Evolutionary conservation across 2,797 vertebrate genomes (phyloP).

Genomic region (Heliangelus exortis): DNA sequence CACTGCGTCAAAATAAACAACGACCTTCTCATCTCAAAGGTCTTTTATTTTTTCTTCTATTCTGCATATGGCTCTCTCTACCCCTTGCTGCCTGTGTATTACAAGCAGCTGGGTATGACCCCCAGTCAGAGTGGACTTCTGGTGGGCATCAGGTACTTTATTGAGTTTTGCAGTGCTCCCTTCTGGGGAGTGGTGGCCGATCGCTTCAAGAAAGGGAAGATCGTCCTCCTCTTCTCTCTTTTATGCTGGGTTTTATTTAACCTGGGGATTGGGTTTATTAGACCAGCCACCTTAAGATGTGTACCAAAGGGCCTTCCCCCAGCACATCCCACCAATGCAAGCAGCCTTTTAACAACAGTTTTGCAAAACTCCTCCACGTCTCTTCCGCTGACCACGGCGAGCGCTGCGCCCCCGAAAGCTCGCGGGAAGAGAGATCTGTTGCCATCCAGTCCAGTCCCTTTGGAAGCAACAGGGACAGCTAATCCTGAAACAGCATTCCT

Average conservation of each 20-base stretch:
- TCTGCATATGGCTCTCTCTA: conserved; percentile 96
- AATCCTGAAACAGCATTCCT: conserved; percentile 2
- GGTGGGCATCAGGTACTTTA: conserved; percentile 97
- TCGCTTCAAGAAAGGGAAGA: conserved; percentile 93
- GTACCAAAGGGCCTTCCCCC: conserved; percentile 73
- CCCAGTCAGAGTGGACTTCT: conserved; percentile 92
- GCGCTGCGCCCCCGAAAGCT: not conserved
- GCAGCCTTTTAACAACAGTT: conserved; percentile 44
- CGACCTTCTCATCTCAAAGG: conserved; percentile 92
- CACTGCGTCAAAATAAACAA: conserved; percentile 89
- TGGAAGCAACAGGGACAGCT: conserved; percentile 16
- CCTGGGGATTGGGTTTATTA: conserved; percentile 92
- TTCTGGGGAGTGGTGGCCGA: conserved; percentile 98
- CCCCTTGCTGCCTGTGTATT: conserved; percentile 93
- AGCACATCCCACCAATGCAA: conserved; percentile 76
- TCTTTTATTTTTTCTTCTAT: conserved; percentile 99
- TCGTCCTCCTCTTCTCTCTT: conserved; percentile 92
- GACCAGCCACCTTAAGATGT: conserved; percentile 89
- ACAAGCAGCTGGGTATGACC: conserved; percentile 95
- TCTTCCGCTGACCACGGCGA: not conserved
- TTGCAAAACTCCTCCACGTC: conserved; percentile 20
- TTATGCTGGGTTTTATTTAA: conserved; percentile 97
- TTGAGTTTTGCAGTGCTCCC: conserved; percentile 98
- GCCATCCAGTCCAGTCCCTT: not conserved
- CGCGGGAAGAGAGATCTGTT: conserved; percentile 67